Base-by-base conservation (phyloP, 2,797 vertebrate species). In the Carcharodon carcharias region DNA sequence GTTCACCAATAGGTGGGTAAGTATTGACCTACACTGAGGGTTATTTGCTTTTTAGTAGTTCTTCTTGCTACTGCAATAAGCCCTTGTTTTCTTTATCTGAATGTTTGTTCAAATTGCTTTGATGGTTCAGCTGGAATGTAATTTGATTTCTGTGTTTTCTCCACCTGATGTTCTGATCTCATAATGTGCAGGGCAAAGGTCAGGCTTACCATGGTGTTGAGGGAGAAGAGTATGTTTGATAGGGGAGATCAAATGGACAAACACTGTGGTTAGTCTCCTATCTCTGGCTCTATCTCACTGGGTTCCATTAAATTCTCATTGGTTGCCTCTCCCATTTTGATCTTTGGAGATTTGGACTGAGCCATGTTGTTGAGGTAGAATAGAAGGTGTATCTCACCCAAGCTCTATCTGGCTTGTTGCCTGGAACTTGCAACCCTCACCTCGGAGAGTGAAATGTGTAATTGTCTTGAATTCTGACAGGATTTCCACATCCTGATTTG, bases 1-100 rank as follows among this genome's bases (percentile, higher is more conserved):
- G 87, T 98, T 98, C 67, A 98, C 98, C 96, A 98, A 98, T 96
- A 89, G 97, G 1, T 96, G 97, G 97, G 98, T 98, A 96, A 96
- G 97, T 56, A 11, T 92, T 77, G 9, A 12, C 31, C 31, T 77
- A 26, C 31, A 35, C 73, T 77, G 73, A 77, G 35, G 31, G 28
- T 35, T 77, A 77, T 77, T n/a, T 35, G 73, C 73, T 77, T 11
- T 69, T 77, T 77, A 73, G 73, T 73, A 28, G 28, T n/a, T 40
- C 14, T 82, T 45, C 14, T 82, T 14, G 1, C 11, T 18, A 6
- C n/a, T 12, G 3, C 14, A 77, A 77, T 12, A 77, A 12, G 31
- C 31, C 73, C 73, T 77, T 35, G 73, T n/a, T 77, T 77, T 6
- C n/a, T 5, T n/a, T 82, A 35, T 2, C 77, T 40, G 71, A 73